Percentiles rank a stretch among this genome's conserved stretches.
phyloP scores from a whole-genome alignment of 2,888 invertebrate species.

The Sarcophaga variegata region DNA sequence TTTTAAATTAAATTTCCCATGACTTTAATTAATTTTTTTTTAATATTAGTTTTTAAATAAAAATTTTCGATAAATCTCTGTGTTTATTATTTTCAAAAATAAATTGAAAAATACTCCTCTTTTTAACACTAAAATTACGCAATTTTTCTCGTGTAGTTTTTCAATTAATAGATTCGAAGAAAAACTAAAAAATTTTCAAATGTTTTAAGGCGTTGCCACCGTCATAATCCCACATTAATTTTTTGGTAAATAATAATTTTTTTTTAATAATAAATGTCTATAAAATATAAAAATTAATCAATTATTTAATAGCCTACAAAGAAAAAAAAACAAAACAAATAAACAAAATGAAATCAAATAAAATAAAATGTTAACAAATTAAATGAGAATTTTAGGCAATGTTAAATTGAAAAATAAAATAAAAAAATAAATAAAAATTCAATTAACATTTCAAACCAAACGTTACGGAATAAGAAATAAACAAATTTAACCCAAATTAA shows the following conservation, averaged over 20 bases:
- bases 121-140: constrained; percentile 12
- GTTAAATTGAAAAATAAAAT: constrained; percentile 22
- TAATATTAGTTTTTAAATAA: not conserved
- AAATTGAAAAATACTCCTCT: constrained; percentile 35
- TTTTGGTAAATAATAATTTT: constrained; percentile 15
- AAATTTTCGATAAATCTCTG: not conserved
- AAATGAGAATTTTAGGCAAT: constrained; percentile 71
- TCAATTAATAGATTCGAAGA: not conserved
- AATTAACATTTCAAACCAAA: constrained; percentile 60
- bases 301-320: constrained; percentile 74
- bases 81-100: not conserved
- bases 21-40: not conserved
- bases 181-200: not conserved
- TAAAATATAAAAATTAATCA: constrained; percentile 67
- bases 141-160: constrained; percentile 6
- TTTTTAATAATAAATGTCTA: constrained; percentile 73
- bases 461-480: not conserved
- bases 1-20: not conserved
- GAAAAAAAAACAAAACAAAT: constrained; percentile 73
- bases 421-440: constrained; percentile 63
- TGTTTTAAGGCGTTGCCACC: constrained; percentile 43
- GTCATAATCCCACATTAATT: constrained; percentile 63
- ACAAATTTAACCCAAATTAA: constrained; percentile 65
- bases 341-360: constrained; percentile 70
- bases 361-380: no score